These are phyloP conservation scores for Caenorhabditis latens DNA, from an alignment of 1,140 invertebrate genomes.

Conservation along the genomic window DNA sequence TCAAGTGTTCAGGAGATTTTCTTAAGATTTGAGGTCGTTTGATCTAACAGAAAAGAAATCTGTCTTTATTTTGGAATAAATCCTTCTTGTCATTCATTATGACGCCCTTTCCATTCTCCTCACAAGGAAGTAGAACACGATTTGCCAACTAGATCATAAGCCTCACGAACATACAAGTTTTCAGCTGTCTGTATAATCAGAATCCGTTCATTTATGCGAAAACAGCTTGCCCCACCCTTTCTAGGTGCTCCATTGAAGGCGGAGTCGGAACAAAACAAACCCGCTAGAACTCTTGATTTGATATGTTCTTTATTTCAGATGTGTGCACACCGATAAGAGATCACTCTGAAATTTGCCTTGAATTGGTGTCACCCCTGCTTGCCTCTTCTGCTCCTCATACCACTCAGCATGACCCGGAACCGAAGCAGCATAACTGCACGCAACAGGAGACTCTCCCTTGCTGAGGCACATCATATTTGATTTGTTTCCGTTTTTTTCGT, in stretches of 20 bases:
- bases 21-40: no score
- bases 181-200: background rate
- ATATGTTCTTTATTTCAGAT: conserved; percentile 14
- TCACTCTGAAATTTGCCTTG: background rate
- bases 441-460: conserved; percentile 1
- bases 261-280: conserved; percentile 4
- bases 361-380: conserved; percentile 15
- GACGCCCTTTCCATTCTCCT: background rate
- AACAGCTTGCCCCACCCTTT: background rate
- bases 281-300: background rate
- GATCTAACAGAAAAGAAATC: background rate
- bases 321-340: background rate
- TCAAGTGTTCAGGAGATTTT: background rate
- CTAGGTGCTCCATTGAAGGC: background rate
- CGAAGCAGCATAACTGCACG: conserved; percentile 10
- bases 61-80: no score
- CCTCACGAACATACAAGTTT: background rate
- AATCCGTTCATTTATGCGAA: background rate
- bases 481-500: conserved; percentile 38
- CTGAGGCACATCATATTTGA: conserved; percentile 40
- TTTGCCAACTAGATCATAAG: background rate
- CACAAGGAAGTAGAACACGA: background rate
- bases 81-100: background rate
- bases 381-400: background rate
- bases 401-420: conserved; percentile 8